phyloP scores from a whole-genome alignment of 2,797 vertebrate species.

The Ceyx erithaca region DNA sequence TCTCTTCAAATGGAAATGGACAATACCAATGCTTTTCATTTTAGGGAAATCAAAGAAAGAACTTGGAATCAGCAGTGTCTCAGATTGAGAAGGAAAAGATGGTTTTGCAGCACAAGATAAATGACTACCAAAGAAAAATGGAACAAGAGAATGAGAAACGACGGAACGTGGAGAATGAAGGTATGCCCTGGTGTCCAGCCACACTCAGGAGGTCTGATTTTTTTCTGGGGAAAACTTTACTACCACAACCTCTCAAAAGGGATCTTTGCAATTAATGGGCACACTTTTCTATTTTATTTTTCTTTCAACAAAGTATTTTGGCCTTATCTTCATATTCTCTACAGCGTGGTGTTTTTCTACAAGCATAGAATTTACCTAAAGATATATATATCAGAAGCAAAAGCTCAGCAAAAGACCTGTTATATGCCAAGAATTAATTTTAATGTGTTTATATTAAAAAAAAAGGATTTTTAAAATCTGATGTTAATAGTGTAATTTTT shows the following conservation, averaged over 20 bases:
- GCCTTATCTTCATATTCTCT: not conserved
- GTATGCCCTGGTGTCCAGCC: slow-evolving; percentile 70
- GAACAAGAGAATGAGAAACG: slow-evolving; percentile 97
- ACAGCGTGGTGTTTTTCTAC: not conserved
- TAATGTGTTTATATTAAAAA: not conserved
- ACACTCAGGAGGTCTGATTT: not conserved
- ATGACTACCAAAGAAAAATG: slow-evolving; percentile 95
- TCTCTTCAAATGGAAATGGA: not conserved
- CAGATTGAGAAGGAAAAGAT: slow-evolving; percentile 97
- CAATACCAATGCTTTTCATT: slow-evolving; percentile 41
- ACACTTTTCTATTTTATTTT: not conserved
- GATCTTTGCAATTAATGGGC: not conserved
- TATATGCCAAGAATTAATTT: not conserved
- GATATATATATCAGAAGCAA: not conserved
- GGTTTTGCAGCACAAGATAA: slow-evolving; percentile 90
- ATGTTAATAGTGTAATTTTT: slow-evolving; percentile 31
- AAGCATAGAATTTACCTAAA: not conserved
- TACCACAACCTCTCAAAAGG: not conserved
- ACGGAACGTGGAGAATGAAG: slow-evolving; percentile 95
- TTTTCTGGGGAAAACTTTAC: not conserved
- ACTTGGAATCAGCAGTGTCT: slow-evolving; percentile 86
- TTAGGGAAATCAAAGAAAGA: slow-evolving; percentile 87
- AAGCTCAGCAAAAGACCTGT: not conserved
- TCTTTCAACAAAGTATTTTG: not conserved
- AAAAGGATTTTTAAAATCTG: not conserved